Conservation (phyloP, 2,888 invertebrate species). For the Fragum fragum region DNA sequence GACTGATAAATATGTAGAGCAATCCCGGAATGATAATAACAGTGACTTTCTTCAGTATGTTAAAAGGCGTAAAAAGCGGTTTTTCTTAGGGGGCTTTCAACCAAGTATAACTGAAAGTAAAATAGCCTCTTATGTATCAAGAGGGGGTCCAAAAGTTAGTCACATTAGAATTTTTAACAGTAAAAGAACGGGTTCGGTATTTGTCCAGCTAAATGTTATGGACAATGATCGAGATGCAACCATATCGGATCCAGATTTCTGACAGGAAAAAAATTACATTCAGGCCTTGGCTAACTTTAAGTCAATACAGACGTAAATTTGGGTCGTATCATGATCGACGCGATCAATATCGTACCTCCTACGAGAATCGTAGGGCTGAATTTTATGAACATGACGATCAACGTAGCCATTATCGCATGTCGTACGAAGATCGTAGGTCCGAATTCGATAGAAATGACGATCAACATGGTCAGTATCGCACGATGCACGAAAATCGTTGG, state of each 20-base stretch:
- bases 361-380: too few relatives aligned
- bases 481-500: too few relatives aligned
- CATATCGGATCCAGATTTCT: background rate
- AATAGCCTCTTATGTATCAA: background rate
- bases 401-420: too few relatives aligned
- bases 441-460: too few relatives aligned
- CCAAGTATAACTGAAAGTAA: background rate
- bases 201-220: background rate
- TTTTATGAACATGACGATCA: too few relatives aligned
- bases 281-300: conserved; percentile 7
- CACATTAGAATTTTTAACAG: background rate
- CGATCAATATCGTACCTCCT: too few relatives aligned
- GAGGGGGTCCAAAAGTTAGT: background rate
- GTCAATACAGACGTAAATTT: background rate
- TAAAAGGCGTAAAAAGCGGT: conserved; percentile 5
- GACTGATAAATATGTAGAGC: too few relatives aligned
- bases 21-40: too few relatives aligned
- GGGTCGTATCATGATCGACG: background rate
- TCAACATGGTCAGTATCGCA: too few relatives aligned
- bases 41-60: background rate
- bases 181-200: background rate
- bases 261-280: background rate
- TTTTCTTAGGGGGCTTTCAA: conserved; percentile 5
- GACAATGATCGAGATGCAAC: background rate
- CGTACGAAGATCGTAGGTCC: too few relatives aligned